Conservation (phyloP, 2,797 vertebrate genomes). For the Saxicola maurus region DNA sequence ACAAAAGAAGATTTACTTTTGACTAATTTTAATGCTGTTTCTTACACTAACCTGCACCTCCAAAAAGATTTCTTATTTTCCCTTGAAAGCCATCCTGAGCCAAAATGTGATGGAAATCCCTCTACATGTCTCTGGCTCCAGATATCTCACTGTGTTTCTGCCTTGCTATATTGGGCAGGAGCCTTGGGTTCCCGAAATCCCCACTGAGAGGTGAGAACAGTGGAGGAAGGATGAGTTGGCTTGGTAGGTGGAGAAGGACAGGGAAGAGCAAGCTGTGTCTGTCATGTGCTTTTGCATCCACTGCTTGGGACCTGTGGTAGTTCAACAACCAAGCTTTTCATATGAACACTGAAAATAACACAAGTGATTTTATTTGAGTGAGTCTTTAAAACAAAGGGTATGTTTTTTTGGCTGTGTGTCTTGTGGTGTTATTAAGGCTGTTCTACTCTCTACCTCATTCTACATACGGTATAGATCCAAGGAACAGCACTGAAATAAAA, state of each 20-base stretch:
- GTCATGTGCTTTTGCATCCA: neutral
- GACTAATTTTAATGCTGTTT: neutral
- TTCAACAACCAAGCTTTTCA: neutral
- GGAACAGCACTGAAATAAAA: neutral
- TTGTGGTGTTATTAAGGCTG: neutral
- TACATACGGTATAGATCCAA: neutral
- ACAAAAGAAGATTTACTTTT: neutral
- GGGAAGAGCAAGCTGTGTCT: neutral
- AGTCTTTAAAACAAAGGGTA: neutral
- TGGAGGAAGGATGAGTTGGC: neutral
- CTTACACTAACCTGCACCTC: neutral
- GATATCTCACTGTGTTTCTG: neutral
- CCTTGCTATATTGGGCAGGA: neutral
- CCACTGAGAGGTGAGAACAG: neutral
- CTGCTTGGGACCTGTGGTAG: neutral
- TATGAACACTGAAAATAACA: neutral
- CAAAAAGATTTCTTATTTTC: neutral
- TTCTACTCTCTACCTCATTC: neutral
- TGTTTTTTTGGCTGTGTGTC: rapidly evolving
- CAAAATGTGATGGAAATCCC: neutral
- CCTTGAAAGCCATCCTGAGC: rapidly evolving
- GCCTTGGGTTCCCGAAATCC: neutral
- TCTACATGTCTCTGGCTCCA: neutral
- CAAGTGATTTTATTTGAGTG: neutral
- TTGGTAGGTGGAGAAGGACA: neutral